Evolutionary conservation across 2,113 vertebrate genomes (phyloP), one percentile per base, ranked within the genome.

Genomic region (Callorhinus ursinus): DNA sequence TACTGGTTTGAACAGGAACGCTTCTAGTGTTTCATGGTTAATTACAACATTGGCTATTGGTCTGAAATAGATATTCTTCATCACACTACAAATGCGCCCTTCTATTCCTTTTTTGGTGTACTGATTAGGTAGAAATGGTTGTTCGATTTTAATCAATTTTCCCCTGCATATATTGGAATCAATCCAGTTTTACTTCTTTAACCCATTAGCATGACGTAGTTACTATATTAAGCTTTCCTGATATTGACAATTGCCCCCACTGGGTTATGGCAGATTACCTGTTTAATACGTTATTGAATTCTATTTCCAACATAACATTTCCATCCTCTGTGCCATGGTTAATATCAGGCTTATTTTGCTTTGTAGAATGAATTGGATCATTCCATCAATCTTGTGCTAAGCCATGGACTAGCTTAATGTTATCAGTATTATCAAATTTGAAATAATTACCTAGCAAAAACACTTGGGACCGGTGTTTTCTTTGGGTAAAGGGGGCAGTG

Each of bases 141-240:
- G 72, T 88, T 97, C 24, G 21, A 96, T 94, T 96, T 83, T 77
- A 96, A 96, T 97, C 96, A 94, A 71, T 96, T 81, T 83, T 16
- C 33, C 80, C n/a, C 28, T n/a, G 49, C 88, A 94, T 59, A 61
- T 85, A 82, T 24, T 88, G 93, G 92, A 92, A 82, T 81, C 96
- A 95, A 92, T 85, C 51, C 0, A 4, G 74, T 88, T 88, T 90
- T 96, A 61, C 71, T 81, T 95, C 57, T 92, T 93, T 87, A 90
- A 81, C 71, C 90, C 84, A 97, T 96, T 95, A 96, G 94, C 71
- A 82, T 94, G 94, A 89, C 12, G 14, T 33, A 55, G 90, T 92
- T 92, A 90, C 98, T 97, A 94, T 85, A 96, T 93, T 92, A 97
- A 95, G 88, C 94, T 96, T 97, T 93, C 79, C 90, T 88, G 88